Evolutionary conservation across 1,140 invertebrate genomes (phyloP), one percentile per base, ranked within the genome.

Genomic region (Zaprionus camerounensis): DNA sequence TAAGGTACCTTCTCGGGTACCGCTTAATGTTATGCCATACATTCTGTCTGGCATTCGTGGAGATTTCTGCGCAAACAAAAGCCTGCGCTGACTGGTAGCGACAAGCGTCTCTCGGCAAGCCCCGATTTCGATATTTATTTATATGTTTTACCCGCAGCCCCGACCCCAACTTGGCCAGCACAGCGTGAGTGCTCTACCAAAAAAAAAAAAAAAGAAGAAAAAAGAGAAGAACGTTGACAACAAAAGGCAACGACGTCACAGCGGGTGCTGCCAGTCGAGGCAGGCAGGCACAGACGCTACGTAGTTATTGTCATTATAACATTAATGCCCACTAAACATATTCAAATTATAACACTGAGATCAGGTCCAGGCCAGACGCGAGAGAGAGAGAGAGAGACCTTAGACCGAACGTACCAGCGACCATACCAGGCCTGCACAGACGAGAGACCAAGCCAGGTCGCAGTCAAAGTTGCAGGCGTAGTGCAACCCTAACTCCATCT

Each of bases 251-350:
- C 41, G 88, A 84, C 71, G 78, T 84, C 84, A 90, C 84, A 90
- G 84, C 84, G 85, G 84, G 85, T 84, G 81, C 64, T 84, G 86
- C 79, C 38, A 7, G 38, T 15, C 13, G 38, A 15, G 5, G 38
- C 38, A 41, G 38, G 38, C 71, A 68, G 82, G 66, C 82, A 59
- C 75, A 90, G 79, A 81, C 82, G 73, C 76, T 67, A 82, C 85
- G 85, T 85, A 90, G 85, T 91, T 90, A 91, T 90, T 90, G 85
- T 90, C 85, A 90, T 90, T 90, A 90, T 90, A 90, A 90, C 85
- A 90, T 90, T 90, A 90, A 90, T 90, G 86, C 85, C 85, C 85
- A 90, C 85, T 90, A 90, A 90, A 90, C 86, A 90, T 90, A 90
- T 90, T 90, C 85, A 90, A 90, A 90, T 90, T 90, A 90, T 90